These are phyloP conservation scores for Zapus hudsonius DNA, from an alignment of 2,113 vertebrate species.

Conservation along the genomic window DNA sequence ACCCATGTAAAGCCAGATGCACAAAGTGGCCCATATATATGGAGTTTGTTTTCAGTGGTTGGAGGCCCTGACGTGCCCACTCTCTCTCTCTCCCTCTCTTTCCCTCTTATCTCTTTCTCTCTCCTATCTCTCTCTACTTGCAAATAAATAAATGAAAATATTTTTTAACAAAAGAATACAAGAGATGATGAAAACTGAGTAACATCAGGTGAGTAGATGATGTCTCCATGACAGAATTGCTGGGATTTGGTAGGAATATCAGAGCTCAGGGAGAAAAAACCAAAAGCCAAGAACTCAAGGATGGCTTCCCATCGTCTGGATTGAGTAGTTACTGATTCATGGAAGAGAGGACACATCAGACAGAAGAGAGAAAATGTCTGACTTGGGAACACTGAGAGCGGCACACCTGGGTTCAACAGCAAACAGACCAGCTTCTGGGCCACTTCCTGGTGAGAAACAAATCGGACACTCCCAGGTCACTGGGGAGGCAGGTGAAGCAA, in stretches of 20 bases:
- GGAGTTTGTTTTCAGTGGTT: too few relatives aligned
- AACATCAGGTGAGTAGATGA: background rate
- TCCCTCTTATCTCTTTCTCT: too few relatives aligned
- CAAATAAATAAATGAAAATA: too few relatives aligned
- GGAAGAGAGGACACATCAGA: background rate
- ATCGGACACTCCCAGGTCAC: rapidly evolving
- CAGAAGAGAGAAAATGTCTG: background rate
- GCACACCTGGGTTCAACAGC: background rate
- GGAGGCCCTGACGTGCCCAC: too few relatives aligned
- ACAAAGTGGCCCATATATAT: too few relatives aligned
- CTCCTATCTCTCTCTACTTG: too few relatives aligned
- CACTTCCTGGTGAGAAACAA: background rate
- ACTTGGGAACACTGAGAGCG: background rate
- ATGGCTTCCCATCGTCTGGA: background rate
- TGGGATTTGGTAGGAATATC: background rate
- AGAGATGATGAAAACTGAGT: background rate
- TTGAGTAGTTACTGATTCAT: background rate
- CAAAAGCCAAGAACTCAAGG: background rate
- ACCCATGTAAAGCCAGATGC: too few relatives aligned
- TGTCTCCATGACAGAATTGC: background rate
- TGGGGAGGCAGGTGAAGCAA: background rate
- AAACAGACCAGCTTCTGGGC: background rate
- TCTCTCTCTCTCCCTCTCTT: too few relatives aligned
- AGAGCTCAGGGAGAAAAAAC: background rate
- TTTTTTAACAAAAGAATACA: too few relatives aligned